Conservation (phyloP, 2,888 invertebrate genomes). For the Pheosia gnoma region DNA sequence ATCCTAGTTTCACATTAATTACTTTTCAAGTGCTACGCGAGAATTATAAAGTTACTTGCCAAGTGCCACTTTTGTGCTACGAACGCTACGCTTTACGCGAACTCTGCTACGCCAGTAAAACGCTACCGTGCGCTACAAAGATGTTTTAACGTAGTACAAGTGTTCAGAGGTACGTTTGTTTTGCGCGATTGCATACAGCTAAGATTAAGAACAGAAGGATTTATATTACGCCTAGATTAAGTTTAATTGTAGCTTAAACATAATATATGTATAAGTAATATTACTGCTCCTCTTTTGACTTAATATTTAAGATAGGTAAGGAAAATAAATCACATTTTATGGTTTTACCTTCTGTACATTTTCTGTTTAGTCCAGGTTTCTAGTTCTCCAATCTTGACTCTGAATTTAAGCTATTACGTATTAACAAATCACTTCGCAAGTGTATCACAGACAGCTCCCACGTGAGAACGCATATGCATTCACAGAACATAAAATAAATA, state of each 20-base stretch:
- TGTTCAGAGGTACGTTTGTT: background rate
- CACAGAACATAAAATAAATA: too few relatives aligned
- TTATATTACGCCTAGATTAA: too few relatives aligned
- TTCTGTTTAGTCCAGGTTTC: background rate
- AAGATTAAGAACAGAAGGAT: too few relatives aligned
- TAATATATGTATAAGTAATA: too few relatives aligned
- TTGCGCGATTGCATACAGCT: background rate
- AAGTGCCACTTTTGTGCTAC: slow-evolving; percentile 37
- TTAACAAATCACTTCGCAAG: slow-evolving; percentile 22
- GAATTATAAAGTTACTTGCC: slow-evolving; percentile 41
- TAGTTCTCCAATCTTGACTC: background rate
- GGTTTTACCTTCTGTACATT: background rate
- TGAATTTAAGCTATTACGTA: slow-evolving; percentile 11
- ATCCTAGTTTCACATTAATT: slow-evolving; percentile 32
- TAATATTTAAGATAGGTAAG: background rate
- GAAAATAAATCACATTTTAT: too few relatives aligned
- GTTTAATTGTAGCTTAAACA: too few relatives aligned
- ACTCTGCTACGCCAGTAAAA: slow-evolving; percentile 13
- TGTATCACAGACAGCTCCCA: background rate
- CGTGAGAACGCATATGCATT: background rate
- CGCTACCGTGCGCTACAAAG: slow-evolving; percentile 2
- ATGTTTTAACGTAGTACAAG: slow-evolving; percentile 6
- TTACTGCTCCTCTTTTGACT: too few relatives aligned
- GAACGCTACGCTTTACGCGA: slow-evolving; percentile 30
- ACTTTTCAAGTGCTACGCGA: slow-evolving; percentile 31